Percentiles rank a stretch among this genome's conserved stretches.
phyloP scores from a whole-genome alignment of 2,888 invertebrate genomes.

The Xanthorhoe spadicearia region DNA sequence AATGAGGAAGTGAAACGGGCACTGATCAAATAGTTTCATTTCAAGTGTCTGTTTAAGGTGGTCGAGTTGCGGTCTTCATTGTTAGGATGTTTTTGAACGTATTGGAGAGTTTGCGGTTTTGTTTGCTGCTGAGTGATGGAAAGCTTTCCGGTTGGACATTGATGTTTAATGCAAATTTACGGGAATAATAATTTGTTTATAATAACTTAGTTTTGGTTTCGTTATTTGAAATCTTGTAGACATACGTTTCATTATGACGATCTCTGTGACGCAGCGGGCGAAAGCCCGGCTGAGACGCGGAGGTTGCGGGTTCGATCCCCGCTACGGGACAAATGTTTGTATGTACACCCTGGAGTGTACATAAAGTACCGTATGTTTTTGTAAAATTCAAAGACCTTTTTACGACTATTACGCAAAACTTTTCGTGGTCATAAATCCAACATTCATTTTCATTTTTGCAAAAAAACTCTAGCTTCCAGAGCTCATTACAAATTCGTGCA shows the following conservation, averaged over 20 bases:
- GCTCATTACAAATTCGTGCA: slow-evolving; percentile 21
- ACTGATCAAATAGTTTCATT: slow-evolving; percentile 46
- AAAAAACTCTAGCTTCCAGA: slow-evolving; percentile 8
- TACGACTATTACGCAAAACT: too few relatives aligned
- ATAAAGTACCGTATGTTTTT: too few relatives aligned
- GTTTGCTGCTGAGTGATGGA: slow-evolving; percentile 12
- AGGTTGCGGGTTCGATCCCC: too few relatives aligned
- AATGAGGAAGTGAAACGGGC: slow-evolving; percentile 40
- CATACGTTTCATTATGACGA: too few relatives aligned
- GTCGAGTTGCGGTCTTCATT: slow-evolving; percentile 31
- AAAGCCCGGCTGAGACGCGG: too few relatives aligned
- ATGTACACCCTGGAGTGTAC: too few relatives aligned
- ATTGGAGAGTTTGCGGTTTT: slow-evolving; percentile 16
- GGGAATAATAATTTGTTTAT: not conserved
- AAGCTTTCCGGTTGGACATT: not conserved
- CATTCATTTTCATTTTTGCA: slow-evolving; percentile 2
- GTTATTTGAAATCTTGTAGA: not conserved
- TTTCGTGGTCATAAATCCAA: not conserved
- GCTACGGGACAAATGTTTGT: too few relatives aligned
- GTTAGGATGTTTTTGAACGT: slow-evolving; percentile 24
- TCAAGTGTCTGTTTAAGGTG: slow-evolving; percentile 41
- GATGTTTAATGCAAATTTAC: not conserved
- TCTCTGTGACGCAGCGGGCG: too few relatives aligned
- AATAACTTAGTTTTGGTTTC: not conserved
- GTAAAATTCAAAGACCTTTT: too few relatives aligned